These are phyloP conservation scores for Dolichotis patagonum DNA, from an alignment of 2,113 vertebrate genomes.

Conservation along the genomic window DNA sequence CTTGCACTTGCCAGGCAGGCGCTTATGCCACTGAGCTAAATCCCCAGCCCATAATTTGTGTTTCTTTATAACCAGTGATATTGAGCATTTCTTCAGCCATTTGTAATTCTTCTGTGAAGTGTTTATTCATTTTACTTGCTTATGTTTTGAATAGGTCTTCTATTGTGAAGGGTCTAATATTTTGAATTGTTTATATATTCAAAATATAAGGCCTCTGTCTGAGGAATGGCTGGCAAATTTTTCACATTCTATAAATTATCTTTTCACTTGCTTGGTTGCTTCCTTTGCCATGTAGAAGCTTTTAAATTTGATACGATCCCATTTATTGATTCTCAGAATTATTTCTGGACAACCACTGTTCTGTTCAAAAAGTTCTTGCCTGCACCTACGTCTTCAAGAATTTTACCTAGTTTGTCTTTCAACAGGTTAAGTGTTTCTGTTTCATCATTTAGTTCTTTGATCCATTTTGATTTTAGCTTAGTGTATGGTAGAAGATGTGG, in stretches of 20 bases:
- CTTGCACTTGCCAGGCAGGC: too few species aligned
- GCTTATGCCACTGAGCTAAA: too few species aligned
- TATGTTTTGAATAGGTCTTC: not conserved
- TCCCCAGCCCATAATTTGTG: too few species aligned
- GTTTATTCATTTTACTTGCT: not conserved
- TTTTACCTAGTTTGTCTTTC: not conserved
- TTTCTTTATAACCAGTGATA: not conserved
- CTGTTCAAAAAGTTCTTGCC: not conserved
- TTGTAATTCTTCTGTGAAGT: not conserved
- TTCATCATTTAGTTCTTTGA: not conserved
- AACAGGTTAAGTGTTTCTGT: not conserved
- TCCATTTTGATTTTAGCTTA: not conserved
- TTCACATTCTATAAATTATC: not conserved
- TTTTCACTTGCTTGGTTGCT: not conserved
- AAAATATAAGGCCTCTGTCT: not conserved
- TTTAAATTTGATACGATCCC: not conserved
- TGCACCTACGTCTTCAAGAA: not conserved
- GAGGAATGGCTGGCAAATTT: not conserved
- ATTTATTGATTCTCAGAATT: not conserved
- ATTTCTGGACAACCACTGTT: not conserved
- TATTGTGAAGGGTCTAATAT: not conserved
- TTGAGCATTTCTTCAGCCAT: not conserved
- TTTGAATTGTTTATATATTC: not conserved
- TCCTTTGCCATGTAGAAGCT: not conserved
- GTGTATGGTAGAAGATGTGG: not conserved